phyloP scores from a whole-genome alignment of 2,888 invertebrate species.

The Vesta saturnalis region DNA sequence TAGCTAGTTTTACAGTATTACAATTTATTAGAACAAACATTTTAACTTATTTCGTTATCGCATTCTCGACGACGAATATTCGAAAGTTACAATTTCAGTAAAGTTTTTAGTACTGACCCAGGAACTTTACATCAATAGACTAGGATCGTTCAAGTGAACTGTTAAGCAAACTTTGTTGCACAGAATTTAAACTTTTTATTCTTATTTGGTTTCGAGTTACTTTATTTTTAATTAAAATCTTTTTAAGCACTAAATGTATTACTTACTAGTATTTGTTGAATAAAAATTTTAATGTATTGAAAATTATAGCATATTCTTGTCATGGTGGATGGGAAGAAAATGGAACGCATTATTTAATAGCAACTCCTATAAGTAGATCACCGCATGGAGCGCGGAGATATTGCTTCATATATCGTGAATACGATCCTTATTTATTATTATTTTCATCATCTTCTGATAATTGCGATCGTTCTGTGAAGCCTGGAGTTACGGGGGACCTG shows the following conservation, averaged over 20 bases:
- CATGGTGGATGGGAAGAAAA: constrained; percentile 91
- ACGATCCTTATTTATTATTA: constrained; percentile 63
- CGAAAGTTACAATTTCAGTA: neutral
- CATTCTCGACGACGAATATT: neutral
- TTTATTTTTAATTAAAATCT: neutral
- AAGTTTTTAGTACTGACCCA: neutral
- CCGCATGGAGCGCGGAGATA: constrained; percentile 74
- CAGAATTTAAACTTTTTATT: neutral
- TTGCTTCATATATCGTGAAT: constrained; percentile 81
- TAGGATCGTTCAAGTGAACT: neutral
- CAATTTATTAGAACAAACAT: neutral
- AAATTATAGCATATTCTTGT: constrained; percentile 80
- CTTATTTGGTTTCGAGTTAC: neutral
- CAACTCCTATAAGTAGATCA: constrained; percentile 76
- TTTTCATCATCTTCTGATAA: constrained; percentile 72
- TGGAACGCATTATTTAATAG: constrained; percentile 86
- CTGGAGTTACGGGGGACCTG: constrained; percentile 68
- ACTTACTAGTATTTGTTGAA: neutral
- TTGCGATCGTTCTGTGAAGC: constrained; percentile 68
- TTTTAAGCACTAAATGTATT: neutral
- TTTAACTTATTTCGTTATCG: constrained; percentile 4
- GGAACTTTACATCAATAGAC: neutral
- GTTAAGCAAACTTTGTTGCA: neutral
- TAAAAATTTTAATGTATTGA: constrained; percentile 1
- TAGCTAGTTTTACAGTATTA: neutral